Evolutionary conservation across 2,888 invertebrate species (phyloP), one percentile per base, ranked within the genome.

Genomic region (Chrysolina oricalcia): DNA sequence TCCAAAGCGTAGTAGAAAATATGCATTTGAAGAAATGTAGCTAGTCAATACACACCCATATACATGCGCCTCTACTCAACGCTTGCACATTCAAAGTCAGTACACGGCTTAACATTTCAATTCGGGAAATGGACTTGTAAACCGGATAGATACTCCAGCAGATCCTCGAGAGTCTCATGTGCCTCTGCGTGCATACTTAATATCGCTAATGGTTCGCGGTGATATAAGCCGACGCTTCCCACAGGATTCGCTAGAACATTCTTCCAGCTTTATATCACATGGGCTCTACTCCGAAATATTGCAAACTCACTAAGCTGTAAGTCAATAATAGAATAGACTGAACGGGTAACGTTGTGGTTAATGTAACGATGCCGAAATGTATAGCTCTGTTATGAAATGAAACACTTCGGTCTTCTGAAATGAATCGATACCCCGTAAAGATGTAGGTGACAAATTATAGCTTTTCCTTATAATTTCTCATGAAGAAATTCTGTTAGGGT

Each of bases 211-310:
- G 66, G 66, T 43, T 48, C 27, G 27, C 43, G 66, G 48, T 63
- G 63, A 64, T 27, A 48, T 70, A 70, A 70, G 43, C 70, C 63
- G 43, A 43, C 48, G 64, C 63, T 43, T 70, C 70, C 70, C 70
- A 10, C 48, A 70, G 70, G 70, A 70, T 68, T 53, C 21, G 68
- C 53, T 35, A 53, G 35, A 68, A 15, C 40, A 53, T 68, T 53
- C 53, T 68, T 68, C 40, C 68, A 53, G 68, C 68, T 68, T 46
- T 50, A 21, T 56, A 56, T 21, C 56, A 56, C 56, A 11, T 27
- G 59, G 15, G 59, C 23, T 15, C n/a, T 19, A 10, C 59, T 59
- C 23, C 27, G 59, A n/a, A 59, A 59, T 59, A 59, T 59, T 35
- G 59, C 15, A 35, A 13, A n/a, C 27, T 6, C 35, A 59, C 27